Evolutionary conservation across 2,797 vertebrate species (phyloP).

Genomic region (Nothura maculosa): DNA sequence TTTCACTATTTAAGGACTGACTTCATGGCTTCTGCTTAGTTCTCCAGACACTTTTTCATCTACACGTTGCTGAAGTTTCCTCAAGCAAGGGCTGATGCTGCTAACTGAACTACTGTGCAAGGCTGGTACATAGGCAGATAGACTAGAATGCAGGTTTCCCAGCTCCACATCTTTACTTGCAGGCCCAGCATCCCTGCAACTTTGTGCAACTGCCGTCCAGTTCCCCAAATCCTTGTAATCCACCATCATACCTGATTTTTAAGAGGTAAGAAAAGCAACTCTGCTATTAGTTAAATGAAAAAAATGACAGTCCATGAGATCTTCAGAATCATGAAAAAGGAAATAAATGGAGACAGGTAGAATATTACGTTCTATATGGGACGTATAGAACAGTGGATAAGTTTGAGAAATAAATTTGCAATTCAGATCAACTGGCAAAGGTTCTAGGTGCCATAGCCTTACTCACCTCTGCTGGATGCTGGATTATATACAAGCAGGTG

Average conservation of each 20-base stretch:
- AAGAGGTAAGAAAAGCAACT: not conserved
- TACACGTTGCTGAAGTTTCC: not conserved
- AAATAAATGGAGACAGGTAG: not conserved
- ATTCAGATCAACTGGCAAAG: not conserved
- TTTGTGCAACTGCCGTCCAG: not conserved
- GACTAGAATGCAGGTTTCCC: not conserved
- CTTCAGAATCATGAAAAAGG: not conserved
- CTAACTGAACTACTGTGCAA: not conserved
- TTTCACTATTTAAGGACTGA: not conserved
- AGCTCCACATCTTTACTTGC: not conserved
- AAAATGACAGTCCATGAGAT: not conserved
- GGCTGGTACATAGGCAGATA: not conserved
- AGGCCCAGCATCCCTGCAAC: not conserved
- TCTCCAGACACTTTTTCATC: not conserved
- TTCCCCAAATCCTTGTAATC: not conserved
- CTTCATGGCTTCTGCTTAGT: not conserved
- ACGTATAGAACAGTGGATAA: not conserved
- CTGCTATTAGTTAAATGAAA: not conserved
- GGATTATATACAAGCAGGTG: conserved; percentile 93
- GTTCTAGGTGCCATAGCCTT: conserved; percentile 8
- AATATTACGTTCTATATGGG: not conserved
- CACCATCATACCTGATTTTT: not conserved
- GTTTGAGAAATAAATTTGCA: not conserved
- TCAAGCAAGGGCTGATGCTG: not conserved
- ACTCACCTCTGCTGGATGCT: conserved; percentile 98